Evolutionary conservation across 2,113 vertebrate genomes (phyloP).

Genomic region (Gasterosteus nipponicus): DNA sequence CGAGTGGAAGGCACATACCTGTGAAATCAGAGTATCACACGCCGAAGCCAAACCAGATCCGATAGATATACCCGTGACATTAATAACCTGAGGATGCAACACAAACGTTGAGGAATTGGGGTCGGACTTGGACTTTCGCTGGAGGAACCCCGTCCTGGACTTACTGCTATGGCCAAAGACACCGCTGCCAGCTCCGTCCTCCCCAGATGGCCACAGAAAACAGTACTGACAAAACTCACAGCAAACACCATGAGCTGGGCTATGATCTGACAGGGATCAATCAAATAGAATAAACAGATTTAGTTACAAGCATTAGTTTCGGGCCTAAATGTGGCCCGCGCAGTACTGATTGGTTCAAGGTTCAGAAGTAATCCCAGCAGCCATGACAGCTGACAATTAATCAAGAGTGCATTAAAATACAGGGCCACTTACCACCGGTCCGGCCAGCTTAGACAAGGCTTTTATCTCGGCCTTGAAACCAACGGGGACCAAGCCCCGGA

Average conservation of each 20-base stretch:
- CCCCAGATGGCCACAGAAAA: slow-evolving; percentile 94
- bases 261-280: slow-evolving; percentile 74
- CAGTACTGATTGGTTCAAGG: neutral
- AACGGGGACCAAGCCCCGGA: slow-evolving; percentile 51
- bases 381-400: neutral
- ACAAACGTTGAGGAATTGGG: neutral
- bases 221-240: slow-evolving; percentile 87
- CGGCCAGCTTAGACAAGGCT: slow-evolving; percentile 54
- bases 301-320: neutral
- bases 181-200: slow-evolving; percentile 87
- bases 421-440: slow-evolving; percentile 70
- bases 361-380: neutral
- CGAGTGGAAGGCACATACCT: slow-evolving; percentile 78
- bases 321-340: neutral
- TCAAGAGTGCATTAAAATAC: neutral
- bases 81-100: slow-evolving; percentile 83
- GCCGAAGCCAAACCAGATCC: slow-evolving; percentile 88
- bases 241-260: slow-evolving; percentile 85
- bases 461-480: slow-evolving; percentile 66
- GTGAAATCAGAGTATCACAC: slow-evolving; percentile 92
- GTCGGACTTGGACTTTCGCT: neutral
- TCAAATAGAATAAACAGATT: neutral
- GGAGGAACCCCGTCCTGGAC: slow-evolving; percentile 49
- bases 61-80: slow-evolving; percentile 88
- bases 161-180: slow-evolving; percentile 85